phyloP scores from a whole-genome alignment of 2,113 vertebrate genomes.

The Lethenteron reissneri region DNA sequence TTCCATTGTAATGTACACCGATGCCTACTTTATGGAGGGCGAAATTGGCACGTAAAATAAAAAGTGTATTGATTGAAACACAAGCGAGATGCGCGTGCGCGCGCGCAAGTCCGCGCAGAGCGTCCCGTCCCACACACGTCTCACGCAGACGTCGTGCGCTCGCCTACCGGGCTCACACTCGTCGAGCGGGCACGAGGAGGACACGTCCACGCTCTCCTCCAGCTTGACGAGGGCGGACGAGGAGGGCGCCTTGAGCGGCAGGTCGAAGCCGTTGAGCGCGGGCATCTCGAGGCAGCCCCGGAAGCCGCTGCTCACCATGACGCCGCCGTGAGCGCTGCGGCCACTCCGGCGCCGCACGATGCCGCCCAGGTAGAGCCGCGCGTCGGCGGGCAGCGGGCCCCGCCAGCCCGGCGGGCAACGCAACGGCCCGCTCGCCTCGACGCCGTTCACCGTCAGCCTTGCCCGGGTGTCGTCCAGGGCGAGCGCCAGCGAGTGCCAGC shows the following conservation, averaged over 20 bases:
- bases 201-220: constrained; percentile 58
- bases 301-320: constrained; percentile 47
- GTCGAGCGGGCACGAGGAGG: constrained; percentile 42
- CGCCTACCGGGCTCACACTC: neutral
- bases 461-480: constrained; percentile 84
- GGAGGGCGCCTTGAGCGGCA: constrained; percentile 49
- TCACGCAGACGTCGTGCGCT: neutral
- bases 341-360: constrained; percentile 41
- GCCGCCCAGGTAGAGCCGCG: constrained; percentile 63
- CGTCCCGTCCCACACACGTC: no score
- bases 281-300: constrained; percentile 71
- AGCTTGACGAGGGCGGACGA: constrained; percentile 33
- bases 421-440: constrained; percentile 48
- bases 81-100: no score
- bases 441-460: constrained; percentile 57
- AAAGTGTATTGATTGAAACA: no score
- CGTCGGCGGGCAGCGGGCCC: constrained; percentile 72
- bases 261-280: constrained; percentile 56
- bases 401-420: constrained; percentile 74
- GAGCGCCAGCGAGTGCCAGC: constrained; percentile 63
- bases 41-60: no score
- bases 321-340: constrained; percentile 17
- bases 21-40: no score
- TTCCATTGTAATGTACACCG: no score
- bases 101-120: no score